These are phyloP conservation scores for Aphelinus certus DNA, from an alignment of 1,140 invertebrate species.

Conservation along the genomic window DNA sequence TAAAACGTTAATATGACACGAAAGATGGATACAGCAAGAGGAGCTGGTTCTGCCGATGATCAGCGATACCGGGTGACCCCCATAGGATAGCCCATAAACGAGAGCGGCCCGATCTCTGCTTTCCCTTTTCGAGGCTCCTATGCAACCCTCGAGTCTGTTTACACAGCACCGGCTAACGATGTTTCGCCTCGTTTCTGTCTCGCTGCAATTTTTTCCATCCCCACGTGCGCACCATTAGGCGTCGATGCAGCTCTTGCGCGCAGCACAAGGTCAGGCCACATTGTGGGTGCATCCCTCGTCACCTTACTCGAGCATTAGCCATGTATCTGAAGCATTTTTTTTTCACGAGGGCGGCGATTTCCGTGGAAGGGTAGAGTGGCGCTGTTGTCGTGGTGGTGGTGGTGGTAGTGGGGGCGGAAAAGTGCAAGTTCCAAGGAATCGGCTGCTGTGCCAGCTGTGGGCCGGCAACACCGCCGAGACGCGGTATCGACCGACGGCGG, in stretches of 20 bases:
- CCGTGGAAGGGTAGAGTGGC: constrained; percentile 13
- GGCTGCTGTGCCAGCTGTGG: neutral
- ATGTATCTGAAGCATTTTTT: too few species aligned
- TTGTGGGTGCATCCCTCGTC: too few species aligned
- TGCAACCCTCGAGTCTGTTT: constrained; percentile 42
- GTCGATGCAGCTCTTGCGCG: neutral
- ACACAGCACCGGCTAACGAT: constrained; percentile 37
- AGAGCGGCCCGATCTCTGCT: constrained; percentile 29
- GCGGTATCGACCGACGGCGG: constrained; percentile 51
- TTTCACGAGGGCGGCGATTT: too few species aligned
- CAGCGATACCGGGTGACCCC: constrained; percentile 28
- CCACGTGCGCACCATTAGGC: neutral
- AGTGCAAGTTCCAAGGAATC: constrained; percentile 51
- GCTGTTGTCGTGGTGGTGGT: constrained; percentile 30
- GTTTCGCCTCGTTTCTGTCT: constrained; percentile 56
- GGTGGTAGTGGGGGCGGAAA: constrained; percentile 39
- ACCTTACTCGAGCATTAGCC: too few species aligned
- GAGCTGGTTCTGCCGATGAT: neutral
- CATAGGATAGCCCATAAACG: constrained; percentile 42
- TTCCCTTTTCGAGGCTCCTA: constrained; percentile 44
- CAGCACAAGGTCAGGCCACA: neutral
- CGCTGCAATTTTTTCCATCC: constrained; percentile 37
- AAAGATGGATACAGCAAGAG: neutral
- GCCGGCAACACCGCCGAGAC: constrained; percentile 51
- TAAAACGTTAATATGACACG: constrained; percentile 41